Percentiles rank a stretch among this genome's conserved stretches.
Conservation (phyloP, 2,797 vertebrate species). For the Coendou prehensilis region DNA sequence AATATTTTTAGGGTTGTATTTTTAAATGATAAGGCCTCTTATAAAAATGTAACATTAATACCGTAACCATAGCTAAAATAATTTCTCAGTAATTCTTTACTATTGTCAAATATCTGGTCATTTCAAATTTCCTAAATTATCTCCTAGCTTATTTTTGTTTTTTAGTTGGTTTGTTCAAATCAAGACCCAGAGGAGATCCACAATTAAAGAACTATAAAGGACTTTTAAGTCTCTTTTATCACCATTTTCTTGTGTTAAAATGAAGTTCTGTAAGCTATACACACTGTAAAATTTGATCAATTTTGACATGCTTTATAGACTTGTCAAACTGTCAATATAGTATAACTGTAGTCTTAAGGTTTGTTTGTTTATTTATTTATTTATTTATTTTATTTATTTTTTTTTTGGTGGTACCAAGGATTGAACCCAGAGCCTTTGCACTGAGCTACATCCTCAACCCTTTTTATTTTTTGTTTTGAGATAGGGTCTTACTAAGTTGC, state of each 20-base stretch:
- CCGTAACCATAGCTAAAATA: background rate
- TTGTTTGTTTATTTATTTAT: too few species aligned
- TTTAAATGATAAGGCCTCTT: background rate
- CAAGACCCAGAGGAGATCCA: background rate
- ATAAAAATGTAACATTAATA: background rate
- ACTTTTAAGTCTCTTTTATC: background rate
- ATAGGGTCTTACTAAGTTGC: background rate
- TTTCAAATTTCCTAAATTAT: background rate
- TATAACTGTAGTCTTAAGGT: background rate
- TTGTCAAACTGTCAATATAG: background rate
- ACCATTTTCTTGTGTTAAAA: background rate
- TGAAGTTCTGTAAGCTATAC: background rate
- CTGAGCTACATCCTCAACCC: background rate
- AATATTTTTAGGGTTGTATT: conserved; percentile 30
- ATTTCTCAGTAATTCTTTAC: background rate
- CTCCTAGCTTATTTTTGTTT: background rate
- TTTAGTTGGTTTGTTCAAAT: background rate
- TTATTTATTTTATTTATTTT: background rate
- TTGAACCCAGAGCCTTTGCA: background rate
- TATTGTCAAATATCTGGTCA: background rate
- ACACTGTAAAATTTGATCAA: background rate
- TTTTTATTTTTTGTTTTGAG: background rate
- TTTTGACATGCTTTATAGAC: background rate
- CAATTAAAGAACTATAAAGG: background rate
- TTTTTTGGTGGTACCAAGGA: background rate